These are phyloP conservation scores for Anthrax anthrax DNA, from an alignment of 2,888 invertebrate genomes.

Conservation along the genomic window DNA sequence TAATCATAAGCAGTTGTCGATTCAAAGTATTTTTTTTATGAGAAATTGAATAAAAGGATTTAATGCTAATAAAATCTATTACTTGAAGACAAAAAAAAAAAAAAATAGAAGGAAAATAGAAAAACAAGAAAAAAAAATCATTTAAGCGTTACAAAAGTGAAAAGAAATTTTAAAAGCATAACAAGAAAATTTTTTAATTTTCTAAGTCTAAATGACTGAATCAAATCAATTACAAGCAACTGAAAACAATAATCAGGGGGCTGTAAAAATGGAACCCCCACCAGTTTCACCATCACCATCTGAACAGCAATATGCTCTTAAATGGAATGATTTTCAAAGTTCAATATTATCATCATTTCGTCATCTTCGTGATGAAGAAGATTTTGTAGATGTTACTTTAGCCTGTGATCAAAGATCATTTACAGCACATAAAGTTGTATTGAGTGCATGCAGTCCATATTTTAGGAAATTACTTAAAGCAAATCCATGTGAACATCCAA, in stretches of 20 bases:
- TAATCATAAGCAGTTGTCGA: no score
- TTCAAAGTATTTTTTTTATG: no score
- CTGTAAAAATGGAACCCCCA: conserved; percentile 36
- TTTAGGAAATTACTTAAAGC: conserved; percentile 77
- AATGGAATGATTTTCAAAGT: conserved; percentile 90
- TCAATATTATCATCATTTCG: conserved; percentile 83
- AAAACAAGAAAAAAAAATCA: conserved; percentile 1
- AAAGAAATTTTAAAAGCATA: neutral
- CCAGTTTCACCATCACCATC: conserved; percentile 39
- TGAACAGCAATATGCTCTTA: conserved; percentile 81
- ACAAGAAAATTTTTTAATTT: no score
- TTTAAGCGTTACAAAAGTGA: neutral
- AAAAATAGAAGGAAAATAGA: neutral
- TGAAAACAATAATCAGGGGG: conserved; percentile 35
- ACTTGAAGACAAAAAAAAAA: no score
- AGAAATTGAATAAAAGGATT: no score
- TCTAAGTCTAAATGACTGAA: conserved; percentile 28
- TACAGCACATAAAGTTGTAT: conserved; percentile 79
- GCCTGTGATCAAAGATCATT: conserved; percentile 83
- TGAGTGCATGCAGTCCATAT: conserved; percentile 88
- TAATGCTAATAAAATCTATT: no score
- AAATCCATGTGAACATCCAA: conserved; percentile 82
- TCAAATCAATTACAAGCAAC: conserved; percentile 35
- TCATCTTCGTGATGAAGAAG: conserved; percentile 76
- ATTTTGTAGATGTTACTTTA: conserved; percentile 84